A percentile compares a stretch with the other conserved stretches of the same genome.
phyloP scores from a whole-genome alignment of 2,888 invertebrate genomes.

The Drosophila paramelanica region DNA sequence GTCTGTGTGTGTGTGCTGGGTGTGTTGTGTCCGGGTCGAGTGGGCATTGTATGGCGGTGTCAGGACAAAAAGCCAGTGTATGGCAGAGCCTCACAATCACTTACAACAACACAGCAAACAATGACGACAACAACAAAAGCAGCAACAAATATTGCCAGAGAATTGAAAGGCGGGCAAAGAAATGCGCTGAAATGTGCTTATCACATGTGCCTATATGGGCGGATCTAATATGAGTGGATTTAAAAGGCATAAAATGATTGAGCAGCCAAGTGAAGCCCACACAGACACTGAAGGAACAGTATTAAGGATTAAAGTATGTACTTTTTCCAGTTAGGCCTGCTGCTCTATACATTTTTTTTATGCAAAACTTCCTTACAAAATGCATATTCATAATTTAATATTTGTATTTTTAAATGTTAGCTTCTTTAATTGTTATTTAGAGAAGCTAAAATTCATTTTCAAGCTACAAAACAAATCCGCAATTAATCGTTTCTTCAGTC shows the following conservation, averaged over 20 bases:
- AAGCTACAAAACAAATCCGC: slow-evolving; percentile 24
- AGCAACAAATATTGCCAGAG: slow-evolving; percentile 34
- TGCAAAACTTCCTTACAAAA: too few species aligned
- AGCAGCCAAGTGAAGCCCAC: slow-evolving; percentile 1
- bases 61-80: slow-evolving; percentile 69
- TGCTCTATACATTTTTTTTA: too few species aligned
- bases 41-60: slow-evolving; percentile 58
- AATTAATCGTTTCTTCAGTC: slow-evolving; percentile 36
- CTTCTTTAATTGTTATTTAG: too few species aligned
- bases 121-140: slow-evolving; percentile 28
- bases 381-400: too few species aligned
- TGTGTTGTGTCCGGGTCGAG: slow-evolving; percentile 27
- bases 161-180: slow-evolving; percentile 32
- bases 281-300: too few species aligned
- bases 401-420: too few species aligned
- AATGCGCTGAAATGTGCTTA: slow-evolving; percentile 42
- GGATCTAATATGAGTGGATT: slow-evolving; percentile 34
- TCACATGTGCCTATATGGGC: slow-evolving; percentile 9
- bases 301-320: too few species aligned
- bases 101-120: slow-evolving; percentile 58
- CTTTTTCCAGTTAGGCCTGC: too few species aligned
- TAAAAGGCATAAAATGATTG: slow-evolving; percentile 21
- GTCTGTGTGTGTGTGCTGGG: slow-evolving; percentile 17
- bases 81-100: slow-evolving; percentile 58
- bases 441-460: neutral